Conservation (phyloP, 2,797 vertebrate species). For the Echiichthys vipera region DNA sequence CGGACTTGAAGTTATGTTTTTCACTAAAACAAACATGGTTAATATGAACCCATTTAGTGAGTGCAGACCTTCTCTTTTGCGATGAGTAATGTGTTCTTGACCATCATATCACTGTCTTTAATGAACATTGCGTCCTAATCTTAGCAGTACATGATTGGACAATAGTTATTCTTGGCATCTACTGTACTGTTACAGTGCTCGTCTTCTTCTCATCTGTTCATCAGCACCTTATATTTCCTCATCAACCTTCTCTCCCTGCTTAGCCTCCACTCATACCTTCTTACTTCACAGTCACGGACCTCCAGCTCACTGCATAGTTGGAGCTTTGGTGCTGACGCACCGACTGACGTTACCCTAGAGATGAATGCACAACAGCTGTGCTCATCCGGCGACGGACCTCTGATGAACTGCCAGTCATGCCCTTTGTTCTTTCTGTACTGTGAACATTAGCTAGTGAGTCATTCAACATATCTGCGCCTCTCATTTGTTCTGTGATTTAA, state of each 20-base stretch:
- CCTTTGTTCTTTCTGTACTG: conserved; percentile 33
- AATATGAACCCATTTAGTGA: neutral
- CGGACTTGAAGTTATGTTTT: too few relatives aligned
- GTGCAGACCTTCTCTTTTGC: neutral
- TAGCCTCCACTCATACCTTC: neutral
- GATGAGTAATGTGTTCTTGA: neutral
- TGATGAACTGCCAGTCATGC: neutral
- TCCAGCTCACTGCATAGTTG: neutral
- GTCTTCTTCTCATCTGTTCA: conserved; percentile 8
- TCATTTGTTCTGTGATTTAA: neutral
- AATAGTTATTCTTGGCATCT: conserved; percentile 1
- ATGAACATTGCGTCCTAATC: neutral
- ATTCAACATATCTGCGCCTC: neutral
- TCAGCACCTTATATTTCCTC: conserved; percentile 6
- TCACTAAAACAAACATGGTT: neutral
- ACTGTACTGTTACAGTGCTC: neutral
- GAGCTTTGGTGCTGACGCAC: conserved; percentile 5
- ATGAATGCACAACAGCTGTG: conserved; percentile 12
- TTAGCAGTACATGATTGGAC: neutral
- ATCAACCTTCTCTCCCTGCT: neutral
- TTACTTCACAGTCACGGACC: neutral
- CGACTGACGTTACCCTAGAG: neutral
- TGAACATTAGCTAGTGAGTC: conserved; percentile 41
- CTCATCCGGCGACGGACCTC: conserved; percentile 8
- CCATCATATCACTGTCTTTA: neutral